Evolutionary conservation across 2,113 vertebrate species (phyloP), one percentile per base, ranked within the genome.

Genomic region (Barbus barbus): DNA sequence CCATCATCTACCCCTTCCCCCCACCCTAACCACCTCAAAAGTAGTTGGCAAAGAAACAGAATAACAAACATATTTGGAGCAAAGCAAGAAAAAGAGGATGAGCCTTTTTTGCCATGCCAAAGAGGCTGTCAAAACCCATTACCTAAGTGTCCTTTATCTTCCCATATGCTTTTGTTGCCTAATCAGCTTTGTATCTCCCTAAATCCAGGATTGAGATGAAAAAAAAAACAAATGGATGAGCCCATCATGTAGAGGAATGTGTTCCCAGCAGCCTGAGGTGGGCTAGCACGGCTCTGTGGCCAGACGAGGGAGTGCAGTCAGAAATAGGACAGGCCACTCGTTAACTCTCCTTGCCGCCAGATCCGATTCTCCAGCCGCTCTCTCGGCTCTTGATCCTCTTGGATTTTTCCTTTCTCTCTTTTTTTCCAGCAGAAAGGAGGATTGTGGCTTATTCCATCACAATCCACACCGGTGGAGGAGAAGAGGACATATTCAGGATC

Each of bases 181-280:
- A 95, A 97, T 96, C 96, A 95, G 95, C 94, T 96, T 95, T 96
- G 94, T 96, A 95, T 96, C 94, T 94, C 91, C 87, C 91, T 91
- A 96, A 96, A 96, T 95, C 95, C 93, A 91, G 94, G 95, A 95
- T 91, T 93, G 94, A 95, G 95, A 96, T 95, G 95, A 95, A 93
- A 96, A 96, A 74, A 18, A 51, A 48, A 9, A 41, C 41, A 48
- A 96, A 94, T 92, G 90, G 93, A 94, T 95, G 92, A 94, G 88
- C 89, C 93, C 91, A 87, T 81, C 69, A 85, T 88, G 86, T 75
- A 88, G 91, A 87, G 89, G 90, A 92, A 76, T 63, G 78, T 31
- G 31, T 60, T 60, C 75, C 51, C 36, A 53, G 67, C 65, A 22
- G 38, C 65, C 58, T 80, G 83, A 87, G 87, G 87, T 77, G 88